Conservation (phyloP, 2,113 vertebrate genomes). For the Varanus komodoensis region DNA sequence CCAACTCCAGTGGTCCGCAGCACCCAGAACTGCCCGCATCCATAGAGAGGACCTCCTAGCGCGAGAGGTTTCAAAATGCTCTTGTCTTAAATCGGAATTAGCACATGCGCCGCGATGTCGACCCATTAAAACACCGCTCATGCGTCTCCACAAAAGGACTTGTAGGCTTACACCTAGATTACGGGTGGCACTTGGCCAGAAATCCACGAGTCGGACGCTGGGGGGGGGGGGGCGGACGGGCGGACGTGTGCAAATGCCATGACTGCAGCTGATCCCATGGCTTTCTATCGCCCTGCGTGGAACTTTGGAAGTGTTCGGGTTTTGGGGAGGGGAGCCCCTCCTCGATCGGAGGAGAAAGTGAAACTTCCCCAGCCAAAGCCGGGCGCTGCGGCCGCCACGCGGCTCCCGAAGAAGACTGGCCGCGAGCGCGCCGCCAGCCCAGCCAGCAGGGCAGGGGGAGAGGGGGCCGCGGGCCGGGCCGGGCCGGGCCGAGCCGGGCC, state of each 20-base stretch:
- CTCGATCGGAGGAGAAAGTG: not conserved
- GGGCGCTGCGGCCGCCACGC: not conserved
- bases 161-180: not conserved
- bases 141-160: not conserved
- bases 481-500: not conserved
- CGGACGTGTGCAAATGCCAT: not conserved
- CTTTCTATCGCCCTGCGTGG: constrained; percentile 6
- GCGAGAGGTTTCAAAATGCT: not conserved
- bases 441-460: not conserved
- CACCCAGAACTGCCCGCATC: not conserved
- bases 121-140: not conserved
- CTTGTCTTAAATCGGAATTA: not conserved
- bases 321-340: not conserved
- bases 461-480: not conserved
- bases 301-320: not conserved
- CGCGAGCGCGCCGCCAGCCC: not conserved
- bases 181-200: not conserved
- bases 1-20: not conserved
- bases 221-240: not conserved
- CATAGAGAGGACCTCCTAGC: not conserved
- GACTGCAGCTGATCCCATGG: not conserved
- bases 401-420: not conserved
- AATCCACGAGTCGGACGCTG: not conserved
- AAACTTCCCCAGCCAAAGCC: not conserved
- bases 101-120: constrained; percentile 8